Percentiles rank a stretch among this genome's conserved stretches.
phyloP scores from a whole-genome alignment of 2,113 vertebrate genomes.

The Phalacrocorax pelagicus region DNA sequence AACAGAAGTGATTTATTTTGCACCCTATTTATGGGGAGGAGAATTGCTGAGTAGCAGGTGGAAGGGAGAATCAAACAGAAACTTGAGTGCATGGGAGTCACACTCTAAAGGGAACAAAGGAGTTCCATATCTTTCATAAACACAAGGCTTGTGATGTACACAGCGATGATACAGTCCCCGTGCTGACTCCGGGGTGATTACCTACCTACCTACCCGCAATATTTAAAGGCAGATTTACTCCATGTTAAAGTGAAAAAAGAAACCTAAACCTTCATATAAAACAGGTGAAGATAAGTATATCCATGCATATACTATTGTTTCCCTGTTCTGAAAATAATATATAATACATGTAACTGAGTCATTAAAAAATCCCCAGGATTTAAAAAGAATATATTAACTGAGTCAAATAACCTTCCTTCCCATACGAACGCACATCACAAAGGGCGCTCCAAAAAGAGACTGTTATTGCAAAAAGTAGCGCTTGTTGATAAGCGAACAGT shows the following conservation, averaged over 20 bases:
- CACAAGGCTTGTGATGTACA: neutral
- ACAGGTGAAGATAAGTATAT: neutral
- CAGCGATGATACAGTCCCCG: neutral
- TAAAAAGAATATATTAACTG: accelerated
- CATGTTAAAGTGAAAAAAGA: neutral
- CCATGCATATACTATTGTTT: neutral
- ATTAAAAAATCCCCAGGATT: accelerated
- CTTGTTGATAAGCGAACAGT: neutral
- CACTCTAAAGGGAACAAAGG: neutral
- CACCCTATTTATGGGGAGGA: neutral
- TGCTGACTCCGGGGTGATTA: neutral
- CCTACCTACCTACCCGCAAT: accelerated
- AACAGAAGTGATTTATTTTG: neutral
- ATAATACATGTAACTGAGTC: neutral
- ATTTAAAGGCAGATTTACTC: neutral
- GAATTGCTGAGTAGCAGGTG: neutral
- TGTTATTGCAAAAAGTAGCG: neutral
- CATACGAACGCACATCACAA: neutral
- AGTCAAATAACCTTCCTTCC: neutral
- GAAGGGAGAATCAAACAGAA: neutral
- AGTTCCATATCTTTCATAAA: neutral
- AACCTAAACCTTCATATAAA: neutral
- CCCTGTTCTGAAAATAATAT: neutral
- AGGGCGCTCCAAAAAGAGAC: neutral
- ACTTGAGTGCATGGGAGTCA: neutral